Percentiles rank a stretch among this genome's conserved stretches.
Evolutionary conservation across 2,888 invertebrate genomes (phyloP).

Genomic region (Agrochola lychnidis): DNA sequence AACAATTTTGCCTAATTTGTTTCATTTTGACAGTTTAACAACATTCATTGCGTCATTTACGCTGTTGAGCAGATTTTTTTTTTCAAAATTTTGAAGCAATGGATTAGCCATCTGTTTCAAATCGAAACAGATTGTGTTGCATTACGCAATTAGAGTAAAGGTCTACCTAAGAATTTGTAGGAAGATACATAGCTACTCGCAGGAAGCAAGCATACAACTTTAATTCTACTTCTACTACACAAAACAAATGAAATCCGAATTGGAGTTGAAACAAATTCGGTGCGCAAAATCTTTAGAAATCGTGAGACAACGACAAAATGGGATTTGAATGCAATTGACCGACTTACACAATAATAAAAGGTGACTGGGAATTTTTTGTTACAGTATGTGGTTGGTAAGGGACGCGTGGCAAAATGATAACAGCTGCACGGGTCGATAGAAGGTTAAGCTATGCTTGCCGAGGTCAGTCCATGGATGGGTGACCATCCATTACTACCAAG

Average conservation of each 20-base stretch:
- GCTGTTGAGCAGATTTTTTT: too few relatives aligned
- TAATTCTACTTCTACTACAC: background rate
- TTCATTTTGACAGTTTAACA: too few relatives aligned
- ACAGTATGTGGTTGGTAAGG: background rate
- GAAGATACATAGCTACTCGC: too few relatives aligned
- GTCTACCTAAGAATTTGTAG: background rate
- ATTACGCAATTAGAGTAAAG: too few relatives aligned
- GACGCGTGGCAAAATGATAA: background rate
- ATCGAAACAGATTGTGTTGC: too few relatives aligned
- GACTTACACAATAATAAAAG: constrained; percentile 21
- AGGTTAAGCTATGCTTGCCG: background rate
- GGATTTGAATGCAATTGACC: constrained; percentile 25
- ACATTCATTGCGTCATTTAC: too few relatives aligned
- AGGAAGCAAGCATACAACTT: background rate
- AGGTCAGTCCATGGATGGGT: background rate
- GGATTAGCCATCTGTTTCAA: too few relatives aligned
- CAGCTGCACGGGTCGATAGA: background rate
- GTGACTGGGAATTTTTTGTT: background rate
- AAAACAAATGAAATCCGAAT: constrained; percentile 35
- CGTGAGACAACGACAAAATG: constrained; percentile 13
- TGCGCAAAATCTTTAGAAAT: constrained; percentile 4
- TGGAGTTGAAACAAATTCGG: constrained; percentile 22
- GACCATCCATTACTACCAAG: background rate
- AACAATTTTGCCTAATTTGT: too few relatives aligned
- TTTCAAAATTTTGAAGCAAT: too few relatives aligned